Percentiles rank a stretch among this genome's conserved stretches.
These are phyloP conservation scores for Parnassius glacialis DNA, from an alignment of 2,888 invertebrate genomes.

Conservation along the genomic window DNA sequence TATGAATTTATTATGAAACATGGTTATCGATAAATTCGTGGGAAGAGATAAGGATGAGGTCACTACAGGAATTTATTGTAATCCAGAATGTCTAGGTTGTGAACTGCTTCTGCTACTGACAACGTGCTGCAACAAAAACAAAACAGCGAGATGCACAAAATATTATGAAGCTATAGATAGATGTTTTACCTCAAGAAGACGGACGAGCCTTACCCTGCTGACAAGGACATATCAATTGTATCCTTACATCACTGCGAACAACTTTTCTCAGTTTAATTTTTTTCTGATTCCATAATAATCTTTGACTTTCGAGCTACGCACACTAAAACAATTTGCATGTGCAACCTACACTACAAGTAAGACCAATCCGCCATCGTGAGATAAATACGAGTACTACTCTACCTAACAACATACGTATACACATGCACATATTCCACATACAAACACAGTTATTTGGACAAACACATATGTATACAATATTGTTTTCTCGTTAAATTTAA, in stretches of 20 bases:
- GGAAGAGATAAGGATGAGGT: constrained; percentile 34
- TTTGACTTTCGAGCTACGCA: too few relatives aligned
- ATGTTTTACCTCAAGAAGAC: too few relatives aligned
- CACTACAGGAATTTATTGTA: constrained; percentile 53
- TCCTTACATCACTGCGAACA: too few relatives aligned
- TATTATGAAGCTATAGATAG: constrained; percentile 55
- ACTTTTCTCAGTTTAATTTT: too few relatives aligned
- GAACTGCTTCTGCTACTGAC: constrained; percentile 65
- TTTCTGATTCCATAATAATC: too few relatives aligned
- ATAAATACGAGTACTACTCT: constrained; percentile 13
- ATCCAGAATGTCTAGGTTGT: constrained; percentile 57
- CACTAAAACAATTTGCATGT: too few relatives aligned
- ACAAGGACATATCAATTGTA: too few relatives aligned
- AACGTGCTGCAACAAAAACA: constrained; percentile 75
- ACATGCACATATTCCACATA: constrained; percentile 49
- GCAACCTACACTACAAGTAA: too few relatives aligned
- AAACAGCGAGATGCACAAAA: constrained; percentile 74
- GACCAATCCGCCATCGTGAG: too few relatives aligned
- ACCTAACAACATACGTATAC: constrained; percentile 27
- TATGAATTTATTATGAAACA: constrained; percentile 15
- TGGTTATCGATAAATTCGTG: constrained; percentile 27
- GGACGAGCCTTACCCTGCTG: too few relatives aligned
- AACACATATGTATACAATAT: not conserved
- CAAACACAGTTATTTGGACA: constrained; percentile 14
- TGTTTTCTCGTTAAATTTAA: too few relatives aligned